A percentile compares a stretch with the other conserved stretches of the same genome.
Conservation (phyloP, 2,113 vertebrate genomes). For the Aviceda subcristata region DNA sequence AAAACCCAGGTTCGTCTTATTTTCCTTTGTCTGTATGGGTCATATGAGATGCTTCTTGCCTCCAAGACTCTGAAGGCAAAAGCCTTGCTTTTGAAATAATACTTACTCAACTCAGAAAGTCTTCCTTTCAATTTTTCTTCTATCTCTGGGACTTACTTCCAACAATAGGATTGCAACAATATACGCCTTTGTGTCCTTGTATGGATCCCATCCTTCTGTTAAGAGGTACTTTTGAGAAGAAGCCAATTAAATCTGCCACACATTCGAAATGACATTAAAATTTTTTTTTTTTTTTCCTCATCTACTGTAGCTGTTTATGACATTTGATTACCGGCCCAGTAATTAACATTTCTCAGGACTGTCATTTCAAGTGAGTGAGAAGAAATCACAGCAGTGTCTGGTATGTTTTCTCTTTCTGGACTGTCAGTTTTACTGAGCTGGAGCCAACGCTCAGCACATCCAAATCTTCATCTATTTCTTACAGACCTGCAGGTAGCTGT, state of each 20-base stretch:
- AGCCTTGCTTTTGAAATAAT: neutral
- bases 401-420: neutral
- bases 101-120: neutral
- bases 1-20: neutral
- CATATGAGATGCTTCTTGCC: neutral
- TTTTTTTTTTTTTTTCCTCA: neutral
- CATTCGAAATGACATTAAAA: neutral
- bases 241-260: neutral
- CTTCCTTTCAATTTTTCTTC: neutral
- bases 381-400: neutral
- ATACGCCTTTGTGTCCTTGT: neutral
- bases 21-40: neutral
- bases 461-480: neutral
- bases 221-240: neutral
- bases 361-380: neutral
- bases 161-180: neutral
- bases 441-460: neutral
- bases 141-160: neutral
- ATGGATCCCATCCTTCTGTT: neutral
- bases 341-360: slow-evolving; percentile 22
- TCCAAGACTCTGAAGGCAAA: neutral
- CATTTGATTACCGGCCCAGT: neutral
- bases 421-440: neutral
- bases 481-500: neutral
- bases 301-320: neutral